phyloP scores from a whole-genome alignment of 2,888 invertebrate species.

The Phyllotreta striolata region DNA sequence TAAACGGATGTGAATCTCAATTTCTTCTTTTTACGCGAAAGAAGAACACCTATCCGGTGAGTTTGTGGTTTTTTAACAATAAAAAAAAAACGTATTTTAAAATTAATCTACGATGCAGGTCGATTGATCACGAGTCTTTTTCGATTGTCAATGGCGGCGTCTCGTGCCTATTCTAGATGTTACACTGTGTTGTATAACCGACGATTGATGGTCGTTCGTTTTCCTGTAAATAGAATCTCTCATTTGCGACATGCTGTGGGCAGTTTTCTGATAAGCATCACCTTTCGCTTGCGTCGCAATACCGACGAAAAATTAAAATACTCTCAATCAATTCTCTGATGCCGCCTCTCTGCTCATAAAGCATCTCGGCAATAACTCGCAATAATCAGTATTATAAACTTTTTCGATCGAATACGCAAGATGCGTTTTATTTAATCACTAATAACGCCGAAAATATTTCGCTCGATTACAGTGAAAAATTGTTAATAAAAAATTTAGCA shows the following conservation, averaged over 20 bases:
- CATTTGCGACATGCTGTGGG: conserved; percentile 52
- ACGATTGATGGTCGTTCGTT: no score
- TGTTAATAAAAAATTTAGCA: no score
- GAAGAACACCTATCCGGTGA: not conserved
- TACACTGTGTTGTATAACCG: conserved; percentile 48
- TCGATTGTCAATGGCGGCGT: conserved; percentile 56
- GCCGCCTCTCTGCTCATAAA: conserved; percentile 57
- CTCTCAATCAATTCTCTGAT: conserved; percentile 28
- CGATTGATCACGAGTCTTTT: not conserved
- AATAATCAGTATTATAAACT: conserved; percentile 63
- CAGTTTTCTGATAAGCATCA: conserved; percentile 45
- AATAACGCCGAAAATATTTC: no score
- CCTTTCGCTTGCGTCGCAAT: conserved; percentile 12
- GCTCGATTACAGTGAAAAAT: no score
- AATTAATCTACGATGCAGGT: conserved; percentile 19
- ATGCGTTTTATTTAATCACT: not conserved
- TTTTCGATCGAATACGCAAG: conserved; percentile 26
- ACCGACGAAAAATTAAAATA: not conserved
- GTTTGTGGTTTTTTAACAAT: not conserved
- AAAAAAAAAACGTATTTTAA: conserved; percentile 7
- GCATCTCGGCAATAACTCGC: conserved; percentile 65
- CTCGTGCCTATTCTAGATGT: conserved; percentile 53
- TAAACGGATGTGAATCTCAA: no score
- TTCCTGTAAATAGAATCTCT: conserved; percentile 40
- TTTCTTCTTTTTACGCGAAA: no score